Evolutionary conservation across 1,140 invertebrate species (phyloP).

Genomic region (Cylas formicarius): DNA sequence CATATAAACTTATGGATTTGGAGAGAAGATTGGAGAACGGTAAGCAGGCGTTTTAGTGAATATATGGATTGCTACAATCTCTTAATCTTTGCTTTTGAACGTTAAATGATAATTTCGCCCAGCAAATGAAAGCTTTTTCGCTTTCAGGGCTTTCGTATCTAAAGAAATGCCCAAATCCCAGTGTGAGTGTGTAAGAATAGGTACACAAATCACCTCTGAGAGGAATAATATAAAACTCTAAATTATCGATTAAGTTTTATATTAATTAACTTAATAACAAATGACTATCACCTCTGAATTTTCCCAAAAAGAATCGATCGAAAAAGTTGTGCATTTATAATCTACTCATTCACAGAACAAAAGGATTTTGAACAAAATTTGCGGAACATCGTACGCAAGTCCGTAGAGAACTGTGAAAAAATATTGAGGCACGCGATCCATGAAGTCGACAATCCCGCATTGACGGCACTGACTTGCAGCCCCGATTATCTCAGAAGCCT

Average conservation of each 20-base stretch:
- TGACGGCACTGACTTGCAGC: constrained; percentile 60
- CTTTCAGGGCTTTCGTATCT: neutral
- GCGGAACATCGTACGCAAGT: constrained; percentile 28
- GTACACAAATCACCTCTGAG: no score
- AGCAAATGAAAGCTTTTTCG: neutral
- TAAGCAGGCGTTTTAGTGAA: no score
- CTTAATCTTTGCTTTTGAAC: no score
- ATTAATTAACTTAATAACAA: no score
- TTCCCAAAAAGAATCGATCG: no score
- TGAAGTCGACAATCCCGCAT: constrained; percentile 62
- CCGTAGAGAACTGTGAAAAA: constrained; percentile 50
- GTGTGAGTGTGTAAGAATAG: no score
- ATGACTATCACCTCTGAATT: no score
- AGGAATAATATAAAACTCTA: no score
- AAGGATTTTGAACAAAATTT: constrained; percentile 32
- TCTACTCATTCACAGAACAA: constrained; percentile 22
- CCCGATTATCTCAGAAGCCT: constrained; percentile 57
- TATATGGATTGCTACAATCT: no score
- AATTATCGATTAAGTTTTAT: no score
- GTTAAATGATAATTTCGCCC: neutral
- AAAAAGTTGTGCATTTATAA: no score
- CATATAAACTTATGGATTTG: constrained; percentile 22
- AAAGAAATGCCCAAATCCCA: no score
- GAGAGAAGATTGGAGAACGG: constrained; percentile 21
- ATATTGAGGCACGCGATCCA: constrained; percentile 56